Conservation (phyloP, 2,888 invertebrate species). For the Hydrotaea cyrtoneurina region DNA sequence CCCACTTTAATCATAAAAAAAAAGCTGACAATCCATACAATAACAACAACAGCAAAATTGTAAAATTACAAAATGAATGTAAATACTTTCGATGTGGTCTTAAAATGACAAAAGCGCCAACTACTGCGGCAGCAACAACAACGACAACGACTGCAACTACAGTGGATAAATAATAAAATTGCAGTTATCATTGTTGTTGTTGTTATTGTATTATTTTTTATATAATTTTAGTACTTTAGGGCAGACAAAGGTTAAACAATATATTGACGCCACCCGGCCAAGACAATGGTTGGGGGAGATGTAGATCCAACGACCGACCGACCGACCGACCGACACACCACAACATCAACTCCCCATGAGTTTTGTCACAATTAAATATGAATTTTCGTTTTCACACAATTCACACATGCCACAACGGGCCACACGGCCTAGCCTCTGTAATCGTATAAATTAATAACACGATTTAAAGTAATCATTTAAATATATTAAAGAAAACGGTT, state of each 20-base stretch:
- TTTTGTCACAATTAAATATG: neutral
- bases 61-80: conserved; percentile 8
- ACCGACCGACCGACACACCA: neutral
- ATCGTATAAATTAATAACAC: conserved; percentile 11
- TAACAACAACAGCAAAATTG: neutral
- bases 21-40: neutral
- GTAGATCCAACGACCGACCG: too few relatives aligned
- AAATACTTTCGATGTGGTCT: neutral
- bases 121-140: neutral
- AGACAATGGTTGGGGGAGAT: neutral
- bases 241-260: conserved; percentile 55
- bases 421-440: neutral
- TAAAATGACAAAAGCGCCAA: neutral
- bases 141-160: neutral
- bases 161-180: neutral
- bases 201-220: neutral
- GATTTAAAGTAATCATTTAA: conserved; percentile 16
- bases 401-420: neutral
- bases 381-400: neutral
- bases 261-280: conserved; percentile 41
- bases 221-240: conserved; percentile 46
- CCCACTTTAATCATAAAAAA: conserved; percentile 3
- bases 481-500: neutral
- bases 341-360: neutral
- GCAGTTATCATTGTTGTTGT: neutral